A percentile compares a stretch with the other conserved stretches of the same genome.
These are phyloP conservation scores for Lepas anatifera DNA, from an alignment of 2,888 invertebrate species.

Conservation along the genomic window DNA sequence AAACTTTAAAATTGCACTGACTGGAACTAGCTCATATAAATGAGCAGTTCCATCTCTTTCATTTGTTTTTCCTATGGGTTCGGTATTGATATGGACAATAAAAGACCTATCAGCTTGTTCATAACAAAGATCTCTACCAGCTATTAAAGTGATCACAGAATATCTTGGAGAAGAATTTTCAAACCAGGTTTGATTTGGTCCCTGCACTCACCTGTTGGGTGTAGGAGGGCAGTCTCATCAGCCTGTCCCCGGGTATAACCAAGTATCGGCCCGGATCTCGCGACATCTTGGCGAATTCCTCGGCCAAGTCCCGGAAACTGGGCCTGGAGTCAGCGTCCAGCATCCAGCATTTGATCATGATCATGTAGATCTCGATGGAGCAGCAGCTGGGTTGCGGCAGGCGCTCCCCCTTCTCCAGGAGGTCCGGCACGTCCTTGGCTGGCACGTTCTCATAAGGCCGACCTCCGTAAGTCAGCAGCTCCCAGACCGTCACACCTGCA, in stretches of 20 bases:
- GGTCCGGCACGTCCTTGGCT: slow-evolving; percentile 80
- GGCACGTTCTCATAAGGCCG: slow-evolving; percentile 85
- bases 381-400: slow-evolving; percentile 86
- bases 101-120: no score
- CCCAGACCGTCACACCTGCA: slow-evolving; percentile 86
- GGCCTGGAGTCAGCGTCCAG: slow-evolving; percentile 88
- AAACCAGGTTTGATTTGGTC: no score
- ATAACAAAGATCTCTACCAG: no score
- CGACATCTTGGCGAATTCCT: slow-evolving; percentile 90
- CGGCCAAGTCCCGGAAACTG: slow-evolving; percentile 80
- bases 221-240: slow-evolving; percentile 70
- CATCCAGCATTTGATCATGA: slow-evolving; percentile 97
- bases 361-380: slow-evolving; percentile 91
- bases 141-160: no score
- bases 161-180: no score
- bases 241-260: slow-evolving; percentile 80
- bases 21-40: no score
- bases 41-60: no score
- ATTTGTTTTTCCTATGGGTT: no score
- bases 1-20: no score
- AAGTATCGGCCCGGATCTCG: slow-evolving; percentile 91
- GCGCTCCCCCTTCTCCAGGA: slow-evolving; percentile 86
- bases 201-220: slow-evolving; percentile 33
- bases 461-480: slow-evolving; percentile 86
- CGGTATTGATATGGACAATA: no score